Base-by-base conservation (phyloP, 2,797 vertebrate species). In the Vireo griseus region DNA sequence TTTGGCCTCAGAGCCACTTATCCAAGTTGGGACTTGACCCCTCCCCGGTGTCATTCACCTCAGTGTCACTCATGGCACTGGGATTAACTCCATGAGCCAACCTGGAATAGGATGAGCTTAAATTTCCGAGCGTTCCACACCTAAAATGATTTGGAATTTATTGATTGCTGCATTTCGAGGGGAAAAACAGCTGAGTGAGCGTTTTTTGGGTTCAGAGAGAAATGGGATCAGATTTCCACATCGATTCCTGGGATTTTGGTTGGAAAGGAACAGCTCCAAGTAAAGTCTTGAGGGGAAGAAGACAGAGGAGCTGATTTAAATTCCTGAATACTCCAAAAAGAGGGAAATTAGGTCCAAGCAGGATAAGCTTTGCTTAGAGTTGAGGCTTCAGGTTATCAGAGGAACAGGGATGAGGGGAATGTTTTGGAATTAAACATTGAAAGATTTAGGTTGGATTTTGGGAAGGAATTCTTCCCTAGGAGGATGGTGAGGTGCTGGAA, bases 21-120 rank as follows among this genome's bases (percentile, higher is more conserved):
- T 39, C 19, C 19, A 8, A 31, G 13, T 16, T n/a, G 31, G 45
- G 54, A 9, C 13, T 29, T 13, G 44, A 14, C 4, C 42, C 17
- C 11, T 55, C 40, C 26, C 31, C 4, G 2, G 51, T 9, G 62
- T 26, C 75, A 55, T 37, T 26, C 75, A 55, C 45, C 54, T 51
- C 25, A 1, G 54, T 31, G 66, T 22, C 48, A 2, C 15, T n/a
- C 11, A 15, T 11, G 57, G 39, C 11, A 6, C 47, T 0, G 0
- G 57, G 22, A 4, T 39, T n/a, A 16, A 47, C 10, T 24, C 67
- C 10, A 0, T 10, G 47, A 33, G 19, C 29, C 0, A 0, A 1
- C 26, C 47, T 5, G 26, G 22, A 16, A 71, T 45, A 28, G 79
- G 79, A 45, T 0, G 4, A 52, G n/a, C 5, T n/a, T 39, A 28